These are phyloP conservation scores for Dynastes hyllus DNA, from an alignment of 2,888 invertebrate species.

Conservation along the genomic window DNA sequence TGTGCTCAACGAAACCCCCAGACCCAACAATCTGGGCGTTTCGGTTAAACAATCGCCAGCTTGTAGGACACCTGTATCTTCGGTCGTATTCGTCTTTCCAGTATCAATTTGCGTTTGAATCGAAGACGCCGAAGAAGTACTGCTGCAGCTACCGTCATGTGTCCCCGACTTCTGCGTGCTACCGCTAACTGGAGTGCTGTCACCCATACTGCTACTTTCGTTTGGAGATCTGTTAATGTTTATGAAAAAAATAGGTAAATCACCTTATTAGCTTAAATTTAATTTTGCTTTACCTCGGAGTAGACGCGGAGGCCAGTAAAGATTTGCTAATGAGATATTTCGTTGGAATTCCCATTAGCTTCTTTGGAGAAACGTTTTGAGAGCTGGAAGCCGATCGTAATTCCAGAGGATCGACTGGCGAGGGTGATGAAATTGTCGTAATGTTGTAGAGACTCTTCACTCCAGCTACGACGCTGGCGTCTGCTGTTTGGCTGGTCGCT, in stretches of 20 bases:
- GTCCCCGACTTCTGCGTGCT: constrained; percentile 20
- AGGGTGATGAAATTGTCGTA: constrained; percentile 54
- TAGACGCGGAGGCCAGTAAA: constrained; percentile 36
- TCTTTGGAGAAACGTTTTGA: constrained; percentile 51
- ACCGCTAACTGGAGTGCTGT: background rate
- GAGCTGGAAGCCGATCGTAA: constrained; percentile 48
- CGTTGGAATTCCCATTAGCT: constrained; percentile 47
- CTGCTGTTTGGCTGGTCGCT: constrained; percentile 55
- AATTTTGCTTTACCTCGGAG: constrained; percentile 33
- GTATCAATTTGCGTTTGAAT: constrained; percentile 61
- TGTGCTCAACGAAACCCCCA: constrained; percentile 68
- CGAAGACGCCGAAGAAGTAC: constrained; percentile 61
- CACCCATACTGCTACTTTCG: constrained; percentile 21
- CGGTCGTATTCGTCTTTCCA: constrained; percentile 55
- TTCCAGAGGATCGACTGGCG: constrained; percentile 54
- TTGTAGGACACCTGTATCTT: constrained; percentile 50
- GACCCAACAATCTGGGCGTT: constrained; percentile 62
- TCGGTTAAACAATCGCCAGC: constrained; percentile 57
- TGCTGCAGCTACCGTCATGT: constrained; percentile 54
- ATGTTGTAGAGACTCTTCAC: constrained; percentile 64
- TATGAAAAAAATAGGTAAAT: background rate
- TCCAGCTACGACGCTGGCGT: constrained; percentile 59
- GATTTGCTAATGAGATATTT: constrained; percentile 51
- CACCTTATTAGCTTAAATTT: too few species aligned
- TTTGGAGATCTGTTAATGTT: constrained; percentile 16